Conservation (phyloP, 2,113 vertebrate genomes). For the Macaca mulatta region DNA sequence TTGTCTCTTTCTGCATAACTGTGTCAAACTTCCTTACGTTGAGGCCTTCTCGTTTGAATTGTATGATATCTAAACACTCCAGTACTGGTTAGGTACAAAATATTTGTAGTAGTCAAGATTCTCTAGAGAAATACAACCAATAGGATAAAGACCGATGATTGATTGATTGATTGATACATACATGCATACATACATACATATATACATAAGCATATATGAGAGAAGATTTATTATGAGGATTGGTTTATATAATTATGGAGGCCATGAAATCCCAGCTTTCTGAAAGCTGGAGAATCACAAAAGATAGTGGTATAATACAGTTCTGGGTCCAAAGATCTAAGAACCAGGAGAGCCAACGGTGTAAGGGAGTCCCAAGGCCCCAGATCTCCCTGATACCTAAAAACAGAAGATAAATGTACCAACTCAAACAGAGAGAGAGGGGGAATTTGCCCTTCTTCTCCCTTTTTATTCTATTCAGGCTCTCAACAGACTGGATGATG, state of each 20-base stretch:
- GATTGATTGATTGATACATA: neutral
- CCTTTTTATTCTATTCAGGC: neutral
- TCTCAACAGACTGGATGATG: neutral
- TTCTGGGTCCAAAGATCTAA: neutral
- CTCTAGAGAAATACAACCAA: neutral
- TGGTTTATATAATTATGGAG: neutral
- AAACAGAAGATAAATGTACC: neutral
- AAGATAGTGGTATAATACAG: neutral
- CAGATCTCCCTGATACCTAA: neutral
- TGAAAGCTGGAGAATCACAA: neutral
- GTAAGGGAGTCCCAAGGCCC: neutral
- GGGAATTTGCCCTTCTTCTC: neutral
- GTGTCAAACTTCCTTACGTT: neutral
- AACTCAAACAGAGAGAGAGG: neutral
- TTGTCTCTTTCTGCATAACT: neutral
- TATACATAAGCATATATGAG: neutral
- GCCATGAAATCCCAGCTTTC: neutral
- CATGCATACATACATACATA: neutral
- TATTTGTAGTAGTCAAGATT: neutral
- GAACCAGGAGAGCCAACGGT: too few relatives aligned
- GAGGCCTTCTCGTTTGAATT: neutral
- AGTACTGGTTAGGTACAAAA: neutral
- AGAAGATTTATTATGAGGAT: neutral
- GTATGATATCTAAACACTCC: neutral
- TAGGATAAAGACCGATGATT: neutral